phyloP scores from a whole-genome alignment of 2,797 vertebrate species.

The Pseudochirops cupreus region DNA sequence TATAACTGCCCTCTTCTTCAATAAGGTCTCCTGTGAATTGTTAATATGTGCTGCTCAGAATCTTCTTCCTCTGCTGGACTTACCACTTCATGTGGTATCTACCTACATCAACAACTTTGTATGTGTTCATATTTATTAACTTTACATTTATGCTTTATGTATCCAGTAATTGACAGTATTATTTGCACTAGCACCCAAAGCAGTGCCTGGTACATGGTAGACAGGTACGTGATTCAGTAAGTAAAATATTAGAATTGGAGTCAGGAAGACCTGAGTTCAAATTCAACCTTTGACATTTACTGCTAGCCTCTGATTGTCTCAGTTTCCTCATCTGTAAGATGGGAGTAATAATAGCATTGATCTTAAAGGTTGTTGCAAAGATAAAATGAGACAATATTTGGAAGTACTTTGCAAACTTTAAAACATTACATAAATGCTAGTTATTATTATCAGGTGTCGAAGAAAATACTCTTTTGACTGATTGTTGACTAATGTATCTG shows the following conservation, averaged over 20 bases:
- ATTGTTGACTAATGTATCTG: not conserved
- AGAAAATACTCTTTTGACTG: not conserved
- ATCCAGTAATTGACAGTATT: not conserved
- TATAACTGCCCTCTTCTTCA: not conserved
- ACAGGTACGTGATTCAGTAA: not conserved
- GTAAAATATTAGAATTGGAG: not conserved
- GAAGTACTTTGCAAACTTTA: not conserved
- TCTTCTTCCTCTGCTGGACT: not conserved
- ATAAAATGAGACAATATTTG: not conserved
- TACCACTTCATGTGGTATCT: not conserved
- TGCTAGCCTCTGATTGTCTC: not conserved
- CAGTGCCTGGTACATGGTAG: not conserved
- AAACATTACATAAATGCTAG: not conserved
- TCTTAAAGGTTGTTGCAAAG: not conserved
- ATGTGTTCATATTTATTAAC: not conserved
- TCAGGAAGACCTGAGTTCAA: not conserved
- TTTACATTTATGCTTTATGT: not conserved
- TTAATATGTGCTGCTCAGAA: not conserved
- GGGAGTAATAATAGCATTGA: not conserved
- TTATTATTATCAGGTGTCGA: not conserved
- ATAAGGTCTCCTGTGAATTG: not conserved
- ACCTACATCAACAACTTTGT: not conserved
- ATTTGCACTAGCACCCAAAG: not conserved
- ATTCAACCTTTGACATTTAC: not conserved
- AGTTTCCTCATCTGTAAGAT: not conserved